Evolutionary conservation across 2,113 vertebrate species (phyloP), one percentile per base, ranked within the genome.

Genomic region (Grallaria varia): DNA sequence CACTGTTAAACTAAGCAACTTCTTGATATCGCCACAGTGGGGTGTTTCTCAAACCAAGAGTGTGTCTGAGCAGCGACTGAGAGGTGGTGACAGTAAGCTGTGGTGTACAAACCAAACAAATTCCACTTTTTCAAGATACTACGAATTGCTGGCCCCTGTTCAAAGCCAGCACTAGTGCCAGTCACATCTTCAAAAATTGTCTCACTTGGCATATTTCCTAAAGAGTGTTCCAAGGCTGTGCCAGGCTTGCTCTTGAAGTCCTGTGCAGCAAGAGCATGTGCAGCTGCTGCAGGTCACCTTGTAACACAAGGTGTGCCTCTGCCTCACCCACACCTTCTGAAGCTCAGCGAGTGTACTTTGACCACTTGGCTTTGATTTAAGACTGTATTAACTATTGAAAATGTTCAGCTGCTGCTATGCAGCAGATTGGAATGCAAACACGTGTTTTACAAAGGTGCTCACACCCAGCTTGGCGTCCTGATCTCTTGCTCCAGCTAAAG

Each of bases 281-380:
- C 19, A 49, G 47, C 4, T 2, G 12, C 76, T 58, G 17, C 24
- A 0, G 37, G 35, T 64, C 23, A 39, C 0, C 0, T 25, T 39
- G 22, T 28, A n/a, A 7, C 9, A 13, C 23, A 33, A 55, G 53
- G 74, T 47, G 72, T 63, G 87, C 35, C 53, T 30, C 50, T 55
- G 79, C 90, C 85, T 77, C 59, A 27, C 82, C 79, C 75, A 55
- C 25, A 5, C 13, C 24, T 84, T 31, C 23, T 27, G 2, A 33
- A 28, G 73, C 47, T 31, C 59, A 12, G 24, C 1, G 0, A 2
- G 3, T 83, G 94, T 64, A 93, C 87, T 92, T 90, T 67, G 47
- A 40, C 63, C 5, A 0, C 60, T 68, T 74, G 33, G 64, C 82
- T 76, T 75, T 69, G 63, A 66, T 80, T 77, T 76, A 53, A 84